A percentile compares a stretch with the other conserved stretches of the same genome.
These are phyloP conservation scores for Encarsia formosa DNA, from an alignment of 2,888 invertebrate genomes.

Conservation along the genomic window DNA sequence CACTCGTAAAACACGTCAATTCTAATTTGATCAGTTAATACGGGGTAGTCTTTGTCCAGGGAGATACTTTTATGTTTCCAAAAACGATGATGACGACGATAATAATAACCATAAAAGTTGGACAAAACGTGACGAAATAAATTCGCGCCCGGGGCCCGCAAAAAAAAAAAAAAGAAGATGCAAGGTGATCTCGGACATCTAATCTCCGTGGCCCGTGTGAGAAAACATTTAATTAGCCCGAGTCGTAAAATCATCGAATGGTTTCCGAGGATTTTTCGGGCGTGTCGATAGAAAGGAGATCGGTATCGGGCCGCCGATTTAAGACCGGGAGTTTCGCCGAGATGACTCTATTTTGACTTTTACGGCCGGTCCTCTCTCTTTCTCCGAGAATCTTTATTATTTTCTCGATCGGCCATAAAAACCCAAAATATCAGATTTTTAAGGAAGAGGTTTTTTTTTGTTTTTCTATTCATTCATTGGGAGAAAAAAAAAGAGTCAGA, in stretches of 20 bases:
- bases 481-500: no score
- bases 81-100: no score
- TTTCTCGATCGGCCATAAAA: no score
- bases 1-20: conserved; percentile 7
- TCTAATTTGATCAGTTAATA: conserved; percentile 10
- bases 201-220: conserved; percentile 36
- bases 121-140: conserved; percentile 20
- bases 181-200: conserved; percentile 27
- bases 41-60: no score
- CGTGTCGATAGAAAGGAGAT: conserved; percentile 47
- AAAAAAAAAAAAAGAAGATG: conserved; percentile 37
- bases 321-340: conserved; percentile 39
- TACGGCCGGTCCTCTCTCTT: no score
- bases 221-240: conserved; percentile 46
- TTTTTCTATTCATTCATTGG: no score
- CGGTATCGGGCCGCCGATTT: conserved; percentile 46
- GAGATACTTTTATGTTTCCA: no score
- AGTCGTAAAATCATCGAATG: conserved; percentile 43
- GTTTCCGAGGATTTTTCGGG: conserved; percentile 39
- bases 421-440: no score
- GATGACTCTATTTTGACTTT: conserved; percentile 40
- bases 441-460: no score
- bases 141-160: conserved; percentile 26
- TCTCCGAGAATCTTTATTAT: no score
- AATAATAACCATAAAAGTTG: no score